These are phyloP conservation scores for Phymanthus crucifer DNA, from an alignment of 92 coral and sea anemone genomes.

Conservation along the genomic window DNA sequence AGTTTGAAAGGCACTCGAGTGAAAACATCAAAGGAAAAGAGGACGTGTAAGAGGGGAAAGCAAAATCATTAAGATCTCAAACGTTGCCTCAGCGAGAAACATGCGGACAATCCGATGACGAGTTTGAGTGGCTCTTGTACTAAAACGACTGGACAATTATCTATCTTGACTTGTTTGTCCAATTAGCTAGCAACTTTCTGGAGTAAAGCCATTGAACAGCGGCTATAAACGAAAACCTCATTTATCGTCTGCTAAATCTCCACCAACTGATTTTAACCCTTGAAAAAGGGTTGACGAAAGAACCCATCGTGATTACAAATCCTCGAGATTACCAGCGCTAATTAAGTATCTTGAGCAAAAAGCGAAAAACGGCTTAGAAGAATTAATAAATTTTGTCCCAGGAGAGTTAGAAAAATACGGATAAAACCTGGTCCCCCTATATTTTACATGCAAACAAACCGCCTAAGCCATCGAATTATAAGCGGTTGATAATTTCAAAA, in stretches of 20 bases:
- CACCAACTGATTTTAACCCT: too few relatives aligned
- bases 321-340: background rate
- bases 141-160: slow-evolving; percentile 7
- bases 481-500: slow-evolving; percentile 29
- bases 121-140: background rate
- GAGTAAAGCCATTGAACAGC: background rate
- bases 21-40: slow-evolving; percentile 17
- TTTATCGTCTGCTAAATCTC: background rate
- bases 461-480: slow-evolving; percentile 58
- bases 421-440: background rate
- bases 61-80: background rate
- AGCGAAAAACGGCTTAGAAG: slow-evolving; percentile 15
- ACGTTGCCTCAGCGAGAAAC: background rate
- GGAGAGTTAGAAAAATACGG: slow-evolving; percentile 6
- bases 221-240: background rate
- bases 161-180: background rate
- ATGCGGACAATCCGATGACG: background rate
- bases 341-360: background rate
- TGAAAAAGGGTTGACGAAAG: too few relatives aligned
- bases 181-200: background rate
- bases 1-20: slow-evolving; percentile 26
- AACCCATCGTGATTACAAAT: background rate
- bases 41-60: background rate
- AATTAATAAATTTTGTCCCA: slow-evolving; percentile 8
- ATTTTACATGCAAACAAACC: slow-evolving; percentile 53